phyloP scores from a whole-genome alignment of 2,888 invertebrate genomes.

The Leptinotarsa juncta region DNA sequence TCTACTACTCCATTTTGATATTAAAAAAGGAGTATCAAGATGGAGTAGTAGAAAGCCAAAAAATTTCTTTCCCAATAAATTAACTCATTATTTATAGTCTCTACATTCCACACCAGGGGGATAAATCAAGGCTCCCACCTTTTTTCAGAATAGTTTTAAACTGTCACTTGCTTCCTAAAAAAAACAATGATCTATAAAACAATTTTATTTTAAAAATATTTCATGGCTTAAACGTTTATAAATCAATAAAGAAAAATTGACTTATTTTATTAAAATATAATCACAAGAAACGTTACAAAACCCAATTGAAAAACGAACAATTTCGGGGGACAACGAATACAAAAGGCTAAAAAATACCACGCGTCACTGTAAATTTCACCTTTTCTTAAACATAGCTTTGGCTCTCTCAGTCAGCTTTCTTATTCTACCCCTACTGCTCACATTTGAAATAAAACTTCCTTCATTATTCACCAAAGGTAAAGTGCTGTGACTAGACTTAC shows the following conservation, averaged over 20 bases:
- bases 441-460: conserved; percentile 61
- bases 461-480: conserved; percentile 40
- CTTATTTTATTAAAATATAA: conserved; percentile 2
- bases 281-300: conserved; percentile 15
- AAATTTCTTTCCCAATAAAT: no score
- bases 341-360: background rate
- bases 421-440: conserved; percentile 86
- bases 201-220: conserved; percentile 14
- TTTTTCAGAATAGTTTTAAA: background rate
- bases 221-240: conserved; percentile 5
- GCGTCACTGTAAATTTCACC: conserved; percentile 25
- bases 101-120: no score
- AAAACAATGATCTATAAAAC: conserved; percentile 9
- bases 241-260: conserved; percentile 1
- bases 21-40: no score
- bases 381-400: conserved; percentile 68
- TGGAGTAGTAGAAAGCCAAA: no score
- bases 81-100: no score
- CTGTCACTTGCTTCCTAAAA: background rate
- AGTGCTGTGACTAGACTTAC: conserved; percentile 43
- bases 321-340: background rate
- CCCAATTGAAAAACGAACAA: conserved; percentile 3
- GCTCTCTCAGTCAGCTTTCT: conserved; percentile 86
- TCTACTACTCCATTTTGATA: no score
- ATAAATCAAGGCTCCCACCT: no score